Conservation (phyloP, 1,140 invertebrate genomes). For the Cydia amplana region DNA sequence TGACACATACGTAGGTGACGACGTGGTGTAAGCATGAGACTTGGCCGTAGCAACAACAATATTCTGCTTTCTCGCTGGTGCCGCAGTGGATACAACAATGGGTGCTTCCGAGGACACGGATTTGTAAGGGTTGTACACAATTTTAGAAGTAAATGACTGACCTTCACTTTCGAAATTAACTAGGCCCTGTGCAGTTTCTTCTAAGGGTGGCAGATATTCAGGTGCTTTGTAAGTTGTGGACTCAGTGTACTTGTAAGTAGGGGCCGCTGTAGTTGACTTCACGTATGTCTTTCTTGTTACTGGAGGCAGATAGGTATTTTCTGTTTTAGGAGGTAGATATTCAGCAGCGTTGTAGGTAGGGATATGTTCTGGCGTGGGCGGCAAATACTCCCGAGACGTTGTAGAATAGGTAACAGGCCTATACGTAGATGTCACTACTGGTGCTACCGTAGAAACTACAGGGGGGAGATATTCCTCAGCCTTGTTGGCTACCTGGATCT, state of each 20-base stretch:
- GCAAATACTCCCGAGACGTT: constrained; percentile 57
- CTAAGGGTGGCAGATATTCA: constrained; percentile 66
- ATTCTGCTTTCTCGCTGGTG: constrained; percentile 64
- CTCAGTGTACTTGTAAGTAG: constrained; percentile 51
- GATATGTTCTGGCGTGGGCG: constrained; percentile 36
- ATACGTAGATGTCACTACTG: constrained; percentile 60
- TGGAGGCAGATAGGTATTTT: constrained; percentile 38
- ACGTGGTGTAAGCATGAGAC: constrained; percentile 59
- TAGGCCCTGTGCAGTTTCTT: constrained; percentile 40
- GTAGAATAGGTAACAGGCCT: constrained; percentile 54
- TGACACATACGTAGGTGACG: constrained; percentile 47
- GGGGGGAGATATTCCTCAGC: constrained; percentile 70
- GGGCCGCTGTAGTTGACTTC: constrained; percentile 52
- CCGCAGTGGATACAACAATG: constrained; percentile 45
- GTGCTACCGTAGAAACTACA: constrained; percentile 52
- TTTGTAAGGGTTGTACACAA: constrained; percentile 57
- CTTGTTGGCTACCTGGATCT: constrained; percentile 65
- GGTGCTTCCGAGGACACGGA: constrained; percentile 35
- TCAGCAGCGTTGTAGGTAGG: constrained; percentile 33
- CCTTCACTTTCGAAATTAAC: constrained; percentile 50
- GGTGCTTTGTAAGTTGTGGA: constrained; percentile 63
- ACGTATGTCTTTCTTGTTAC: constrained; percentile 44
- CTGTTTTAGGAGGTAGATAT: constrained; percentile 35
- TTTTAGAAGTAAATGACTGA: constrained; percentile 39
- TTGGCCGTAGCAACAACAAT: constrained; percentile 71